Evolutionary conservation across 2,888 invertebrate genomes (phyloP).

Genomic region (Drosophila neoperkinsi): DNA sequence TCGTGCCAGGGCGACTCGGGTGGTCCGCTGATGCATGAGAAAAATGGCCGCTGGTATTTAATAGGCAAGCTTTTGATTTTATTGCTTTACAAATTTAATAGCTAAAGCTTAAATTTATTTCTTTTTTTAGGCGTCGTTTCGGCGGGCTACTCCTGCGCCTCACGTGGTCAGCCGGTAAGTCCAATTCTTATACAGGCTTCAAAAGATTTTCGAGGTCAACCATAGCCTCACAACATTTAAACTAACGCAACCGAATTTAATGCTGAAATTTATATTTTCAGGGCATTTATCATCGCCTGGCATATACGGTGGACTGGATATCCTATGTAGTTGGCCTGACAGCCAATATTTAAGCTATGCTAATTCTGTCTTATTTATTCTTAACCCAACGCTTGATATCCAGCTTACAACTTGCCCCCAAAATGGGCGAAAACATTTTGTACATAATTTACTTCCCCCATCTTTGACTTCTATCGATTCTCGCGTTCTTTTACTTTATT

Average conservation of each 20-base stretch:
- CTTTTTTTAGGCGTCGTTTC: conserved; percentile 90
- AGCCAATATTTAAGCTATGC: conserved; percentile 77
- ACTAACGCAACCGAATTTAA: not conserved
- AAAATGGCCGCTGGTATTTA: conserved; percentile 94
- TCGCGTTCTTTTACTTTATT: conserved; percentile 47
- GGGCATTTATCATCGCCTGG: conserved; percentile 96
- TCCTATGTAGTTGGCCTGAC: conserved; percentile 87
- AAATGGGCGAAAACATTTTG: conserved; percentile 60
- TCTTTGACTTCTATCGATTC: conserved; percentile 41
- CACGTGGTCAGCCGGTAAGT: conserved; percentile 92
- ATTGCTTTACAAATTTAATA: accelerated
- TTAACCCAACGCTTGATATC: conserved; percentile 38
- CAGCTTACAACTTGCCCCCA: conserved; percentile 34
- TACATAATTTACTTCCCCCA: conserved; percentile 68
- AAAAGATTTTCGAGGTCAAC: not conserved
- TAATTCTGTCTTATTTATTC: conserved; percentile 53
- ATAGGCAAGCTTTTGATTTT: conserved; percentile 86
- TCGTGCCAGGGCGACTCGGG: conserved; percentile 90
- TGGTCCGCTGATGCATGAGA: conserved; percentile 95
- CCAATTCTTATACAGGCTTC: no score
- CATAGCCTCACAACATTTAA: not conserved
- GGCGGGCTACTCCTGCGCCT: conserved; percentile 97
- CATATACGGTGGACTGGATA: conserved; percentile 97
- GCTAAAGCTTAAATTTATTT: not conserved
- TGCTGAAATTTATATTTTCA: not conserved